phyloP scores from a whole-genome alignment of 2,888 invertebrate species.

The Furcula furcula region DNA sequence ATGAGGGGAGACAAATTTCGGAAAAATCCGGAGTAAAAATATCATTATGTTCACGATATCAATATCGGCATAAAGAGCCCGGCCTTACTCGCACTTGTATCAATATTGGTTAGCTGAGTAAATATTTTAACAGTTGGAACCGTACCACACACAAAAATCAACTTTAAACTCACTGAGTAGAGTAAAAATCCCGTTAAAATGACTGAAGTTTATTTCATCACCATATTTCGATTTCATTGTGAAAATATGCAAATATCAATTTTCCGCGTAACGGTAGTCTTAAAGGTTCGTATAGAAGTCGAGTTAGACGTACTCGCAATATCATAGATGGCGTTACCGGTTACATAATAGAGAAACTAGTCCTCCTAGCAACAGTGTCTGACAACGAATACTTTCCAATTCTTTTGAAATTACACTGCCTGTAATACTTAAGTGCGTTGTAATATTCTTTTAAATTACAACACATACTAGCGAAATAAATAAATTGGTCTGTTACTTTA shows the following conservation, averaged over 20 bases:
- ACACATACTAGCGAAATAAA: too few species aligned
- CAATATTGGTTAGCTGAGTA: constrained; percentile 37
- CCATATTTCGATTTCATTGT: too few species aligned
- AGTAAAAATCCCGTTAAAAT: constrained; percentile 7
- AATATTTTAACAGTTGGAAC: constrained; percentile 23
- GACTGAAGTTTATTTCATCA: too few species aligned
- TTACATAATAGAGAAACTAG: constrained; percentile 5
- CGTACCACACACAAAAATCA: constrained; percentile 4
- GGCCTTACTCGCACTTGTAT: constrained; percentile 40
- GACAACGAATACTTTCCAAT: constrained; percentile 22
- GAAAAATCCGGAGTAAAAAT: constrained; percentile 26
- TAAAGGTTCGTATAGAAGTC: constrained; percentile 5
- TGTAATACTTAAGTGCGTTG: constrained; percentile 25
- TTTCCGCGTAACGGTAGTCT: constrained; percentile 14
- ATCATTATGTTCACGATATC: constrained; percentile 26
- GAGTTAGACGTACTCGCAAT: constrained; percentile 8
- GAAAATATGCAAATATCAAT: too few species aligned
- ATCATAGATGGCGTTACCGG: constrained; percentile 47
- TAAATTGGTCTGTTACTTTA: too few species aligned
- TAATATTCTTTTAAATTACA: constrained; percentile 18
- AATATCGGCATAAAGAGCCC: constrained; percentile 39
- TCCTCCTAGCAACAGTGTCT: constrained; percentile 38
- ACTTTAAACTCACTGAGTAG: constrained; percentile 3
- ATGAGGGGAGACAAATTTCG: constrained; percentile 11
- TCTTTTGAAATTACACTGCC: constrained; percentile 23